Percentiles rank a stretch among this genome's conserved stretches.
phyloP scores from a whole-genome alignment of 2,888 invertebrate genomes.

The Lochmaea crataegi region DNA sequence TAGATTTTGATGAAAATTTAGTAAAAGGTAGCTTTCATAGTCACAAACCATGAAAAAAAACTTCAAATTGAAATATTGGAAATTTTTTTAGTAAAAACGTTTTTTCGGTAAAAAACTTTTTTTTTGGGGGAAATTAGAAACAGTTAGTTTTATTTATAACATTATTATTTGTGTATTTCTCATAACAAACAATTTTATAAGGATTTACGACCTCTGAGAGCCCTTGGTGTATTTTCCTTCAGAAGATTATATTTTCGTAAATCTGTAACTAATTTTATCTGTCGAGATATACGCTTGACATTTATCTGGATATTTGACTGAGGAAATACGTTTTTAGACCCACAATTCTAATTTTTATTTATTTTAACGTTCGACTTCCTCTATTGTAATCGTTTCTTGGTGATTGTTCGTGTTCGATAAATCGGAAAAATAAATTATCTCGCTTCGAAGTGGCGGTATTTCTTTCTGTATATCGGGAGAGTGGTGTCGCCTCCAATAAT shows the following conservation, averaged over 20 bases:
- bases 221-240: too few species aligned
- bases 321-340: conserved; percentile 12
- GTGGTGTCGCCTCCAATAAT: conserved; percentile 24
- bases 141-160: too few species aligned
- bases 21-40: too few species aligned
- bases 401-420: conserved; percentile 20
- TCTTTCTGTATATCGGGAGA: neutral
- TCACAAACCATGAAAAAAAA: too few species aligned
- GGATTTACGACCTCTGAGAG: too few species aligned
- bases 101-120: too few species aligned
- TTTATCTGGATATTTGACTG: conserved; percentile 3
- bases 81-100: too few species aligned
- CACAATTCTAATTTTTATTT: conserved; percentile 21
- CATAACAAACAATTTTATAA: too few species aligned
- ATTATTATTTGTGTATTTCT: too few species aligned
- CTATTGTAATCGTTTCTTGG: conserved; percentile 25
- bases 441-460: conserved; percentile 13
- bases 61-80: too few species aligned
- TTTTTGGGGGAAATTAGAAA: too few species aligned
- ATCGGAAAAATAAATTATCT: conserved; percentile 23
- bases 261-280: neutral
- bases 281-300: neutral
- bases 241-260: neutral
- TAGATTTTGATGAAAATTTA: too few species aligned
- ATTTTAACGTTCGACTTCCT: conserved; percentile 29